These are phyloP conservation scores for Gila robusta DNA, from an alignment of 2,797 vertebrate genomes.

Conservation along the genomic window DNA sequence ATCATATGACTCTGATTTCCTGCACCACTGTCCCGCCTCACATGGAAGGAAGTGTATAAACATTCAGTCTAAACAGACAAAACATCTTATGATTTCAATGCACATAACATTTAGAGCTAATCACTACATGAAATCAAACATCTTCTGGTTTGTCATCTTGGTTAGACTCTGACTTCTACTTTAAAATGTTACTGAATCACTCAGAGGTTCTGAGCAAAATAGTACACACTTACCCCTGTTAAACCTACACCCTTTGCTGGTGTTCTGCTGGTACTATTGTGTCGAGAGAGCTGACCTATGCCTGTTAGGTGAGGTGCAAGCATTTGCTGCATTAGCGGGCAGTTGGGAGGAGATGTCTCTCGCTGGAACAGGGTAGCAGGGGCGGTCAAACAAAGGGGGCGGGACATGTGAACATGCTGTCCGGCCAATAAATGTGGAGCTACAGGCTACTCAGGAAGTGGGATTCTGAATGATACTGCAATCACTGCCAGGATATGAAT, in stretches of 20 bases:
- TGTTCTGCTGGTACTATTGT: slow-evolving; percentile 16
- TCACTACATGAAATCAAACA: slow-evolving; percentile 11
- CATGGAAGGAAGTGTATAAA: slow-evolving; percentile 22
- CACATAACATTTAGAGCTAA: neutral
- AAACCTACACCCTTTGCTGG: slow-evolving; percentile 5
- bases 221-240: slow-evolving; percentile 49
- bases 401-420: neutral
- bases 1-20: slow-evolving; percentile 64
- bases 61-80: slow-evolving; percentile 12
- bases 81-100: neutral
- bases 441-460: slow-evolving; percentile 50
- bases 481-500: slow-evolving; percentile 19
- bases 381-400: slow-evolving; percentile 63
- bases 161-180: slow-evolving; percentile 11
- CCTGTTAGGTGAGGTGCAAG: slow-evolving; percentile 25
- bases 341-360: slow-evolving; percentile 57
- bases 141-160: slow-evolving; percentile 19
- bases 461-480: slow-evolving; percentile 44
- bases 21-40: slow-evolving; percentile 32
- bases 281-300: slow-evolving; percentile 25
- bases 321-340: slow-evolving; percentile 52
- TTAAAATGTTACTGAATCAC: slow-evolving; percentile 33
- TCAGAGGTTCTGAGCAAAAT: slow-evolving; percentile 4
- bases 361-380: slow-evolving; percentile 55
- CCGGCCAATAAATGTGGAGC: slow-evolving; percentile 47